Evolutionary conservation across 1,140 invertebrate species (phyloP).

Genomic region (Drosophila serrata): DNA sequence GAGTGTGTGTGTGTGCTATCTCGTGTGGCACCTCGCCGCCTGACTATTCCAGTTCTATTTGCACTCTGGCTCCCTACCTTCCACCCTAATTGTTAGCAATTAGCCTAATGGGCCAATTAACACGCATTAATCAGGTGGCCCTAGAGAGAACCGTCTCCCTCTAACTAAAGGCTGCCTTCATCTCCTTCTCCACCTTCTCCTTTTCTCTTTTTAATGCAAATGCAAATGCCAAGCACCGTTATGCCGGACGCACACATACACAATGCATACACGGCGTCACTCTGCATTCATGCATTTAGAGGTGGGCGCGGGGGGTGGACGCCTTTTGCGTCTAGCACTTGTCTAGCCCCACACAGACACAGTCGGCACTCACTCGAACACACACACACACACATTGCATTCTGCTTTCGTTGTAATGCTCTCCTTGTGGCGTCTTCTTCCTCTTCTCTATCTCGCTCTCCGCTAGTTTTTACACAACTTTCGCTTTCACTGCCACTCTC

Average conservation of each 20-base stretch:
- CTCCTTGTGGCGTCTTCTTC: conserved; percentile 44
- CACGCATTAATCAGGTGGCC: conserved; percentile 49
- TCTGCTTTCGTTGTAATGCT: conserved; percentile 59
- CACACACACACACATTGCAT: conserved; percentile 7
- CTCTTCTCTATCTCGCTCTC: conserved; percentile 40
- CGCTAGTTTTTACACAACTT: conserved; percentile 79
- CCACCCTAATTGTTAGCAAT: conserved; percentile 34
- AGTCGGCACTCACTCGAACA: conserved; percentile 9
- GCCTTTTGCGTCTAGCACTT: conserved; percentile 64
- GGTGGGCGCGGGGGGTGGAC: not conserved
- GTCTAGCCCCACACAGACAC: conserved; percentile 60
- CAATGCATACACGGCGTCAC: conserved; percentile 1
- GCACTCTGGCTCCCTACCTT: not conserved
- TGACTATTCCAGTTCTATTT: conserved; percentile 7
- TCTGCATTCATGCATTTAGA: conserved; percentile 2
- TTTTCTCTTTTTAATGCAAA: conserved; percentile 1
- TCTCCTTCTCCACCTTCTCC: not conserved
- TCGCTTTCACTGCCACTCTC: conserved; percentile 59
- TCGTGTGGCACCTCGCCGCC: not conserved
- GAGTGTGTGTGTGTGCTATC: conserved; percentile 1
- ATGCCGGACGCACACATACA: conserved; percentile 16
- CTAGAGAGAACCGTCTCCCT: conserved; percentile 2
- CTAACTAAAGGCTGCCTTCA: not conserved
- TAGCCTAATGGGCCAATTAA: conserved; percentile 56
- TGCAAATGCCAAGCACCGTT: conserved; percentile 30